Percentiles rank a stretch among this genome's conserved stretches.
These are phyloP conservation scores for Xestobium rufovillosum DNA, from an alignment of 2,888 invertebrate species.

Conservation along the genomic window DNA sequence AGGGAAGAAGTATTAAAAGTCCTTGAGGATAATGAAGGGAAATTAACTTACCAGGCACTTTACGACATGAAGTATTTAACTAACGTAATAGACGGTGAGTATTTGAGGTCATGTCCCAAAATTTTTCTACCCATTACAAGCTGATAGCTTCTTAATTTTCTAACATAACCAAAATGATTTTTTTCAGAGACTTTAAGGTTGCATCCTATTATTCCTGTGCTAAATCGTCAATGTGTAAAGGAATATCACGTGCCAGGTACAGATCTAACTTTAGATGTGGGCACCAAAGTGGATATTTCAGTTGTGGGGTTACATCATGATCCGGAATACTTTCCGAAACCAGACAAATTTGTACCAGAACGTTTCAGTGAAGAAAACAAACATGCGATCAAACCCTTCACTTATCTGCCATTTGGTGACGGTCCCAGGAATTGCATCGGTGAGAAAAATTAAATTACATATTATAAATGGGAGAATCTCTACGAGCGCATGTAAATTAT, in stretches of 20 bases:
- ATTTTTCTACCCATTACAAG: no score
- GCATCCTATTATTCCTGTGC: constrained; percentile 12
- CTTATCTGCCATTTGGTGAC: no score
- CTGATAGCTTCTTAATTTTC: no score
- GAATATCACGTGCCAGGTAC: constrained; percentile 11
- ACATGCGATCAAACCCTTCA: no score
- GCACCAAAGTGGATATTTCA: constrained; percentile 12
- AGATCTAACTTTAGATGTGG: constrained; percentile 10
- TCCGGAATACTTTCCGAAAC: no score
- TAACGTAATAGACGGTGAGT: constrained; percentile 38
- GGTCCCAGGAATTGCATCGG: no score
- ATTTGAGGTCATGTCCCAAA: no score
- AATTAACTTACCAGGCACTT: constrained; percentile 40
- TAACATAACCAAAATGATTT: no score
- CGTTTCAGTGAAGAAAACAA: no score
- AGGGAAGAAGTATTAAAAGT: constrained; percentile 37
- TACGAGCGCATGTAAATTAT: constrained; percentile 11
- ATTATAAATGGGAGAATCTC: constrained; percentile 11
- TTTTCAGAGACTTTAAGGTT: constrained; percentile 13
- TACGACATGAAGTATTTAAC: constrained; percentile 44
- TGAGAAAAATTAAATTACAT: constrained; percentile 8
- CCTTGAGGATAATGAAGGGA: constrained; percentile 31
- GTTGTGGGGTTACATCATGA: constrained; percentile 14
- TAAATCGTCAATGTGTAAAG: constrained; percentile 13
- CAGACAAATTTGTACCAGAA: constrained; percentile 12